Evolutionary conservation across 2,888 invertebrate genomes (phyloP).

Genomic region (Gisinianus flammeolus): DNA sequence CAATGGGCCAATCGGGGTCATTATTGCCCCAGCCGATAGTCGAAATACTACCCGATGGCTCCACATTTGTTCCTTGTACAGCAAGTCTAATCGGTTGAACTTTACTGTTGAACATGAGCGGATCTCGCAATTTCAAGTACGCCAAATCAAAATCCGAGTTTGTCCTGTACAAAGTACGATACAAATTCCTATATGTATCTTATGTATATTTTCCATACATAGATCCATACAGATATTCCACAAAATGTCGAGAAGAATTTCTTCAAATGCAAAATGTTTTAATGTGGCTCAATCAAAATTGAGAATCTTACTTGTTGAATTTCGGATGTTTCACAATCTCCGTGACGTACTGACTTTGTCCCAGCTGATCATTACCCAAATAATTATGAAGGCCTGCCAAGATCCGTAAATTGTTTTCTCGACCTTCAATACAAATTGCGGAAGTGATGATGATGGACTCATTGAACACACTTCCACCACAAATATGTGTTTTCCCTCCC

Average conservation of each 20-base stretch:
- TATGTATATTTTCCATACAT: too few relatives aligned
- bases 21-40: background rate
- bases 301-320: background rate
- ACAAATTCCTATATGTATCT: too few relatives aligned
- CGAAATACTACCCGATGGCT: background rate
- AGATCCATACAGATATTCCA: too few relatives aligned
- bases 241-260: too few relatives aligned
- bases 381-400: background rate
- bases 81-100: background rate
- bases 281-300: too few relatives aligned
- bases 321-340: background rate
- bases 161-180: too few relatives aligned
- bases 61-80: background rate
- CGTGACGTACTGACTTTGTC: background rate
- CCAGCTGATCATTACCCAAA: background rate
- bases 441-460: background rate
- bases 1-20: background rate
- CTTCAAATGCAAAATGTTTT: too few relatives aligned
- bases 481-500: conserved; percentile 8
- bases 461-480: conserved; percentile 5
- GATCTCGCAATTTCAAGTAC: background rate
- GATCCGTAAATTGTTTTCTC: background rate
- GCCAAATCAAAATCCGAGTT: background rate
- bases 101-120: background rate
- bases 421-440: background rate